Conservation (phyloP, 2,888 invertebrate genomes). For the Eretmocerus hayati region DNA sequence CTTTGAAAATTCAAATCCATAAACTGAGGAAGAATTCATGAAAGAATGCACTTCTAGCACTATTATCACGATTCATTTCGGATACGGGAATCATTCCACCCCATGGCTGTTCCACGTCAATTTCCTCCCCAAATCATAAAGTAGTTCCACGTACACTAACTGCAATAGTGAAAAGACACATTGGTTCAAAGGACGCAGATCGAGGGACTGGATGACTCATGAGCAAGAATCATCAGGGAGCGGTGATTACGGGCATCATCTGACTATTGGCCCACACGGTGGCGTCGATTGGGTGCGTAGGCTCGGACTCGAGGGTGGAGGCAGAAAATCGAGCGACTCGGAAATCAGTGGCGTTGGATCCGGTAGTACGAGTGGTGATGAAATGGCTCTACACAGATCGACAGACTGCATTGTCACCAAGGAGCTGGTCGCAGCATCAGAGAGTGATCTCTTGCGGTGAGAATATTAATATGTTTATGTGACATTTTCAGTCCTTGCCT, state of each 20-base stretch:
- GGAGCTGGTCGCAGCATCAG: constrained; percentile 55
- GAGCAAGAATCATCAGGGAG: constrained; percentile 39
- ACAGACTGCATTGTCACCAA: constrained; percentile 74
- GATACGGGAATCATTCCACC: too few relatives aligned
- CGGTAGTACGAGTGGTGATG: constrained; percentile 48
- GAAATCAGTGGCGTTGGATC: constrained; percentile 40
- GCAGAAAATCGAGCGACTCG: constrained; percentile 46
- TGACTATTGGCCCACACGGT: constrained; percentile 57
- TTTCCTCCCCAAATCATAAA: too few relatives aligned
- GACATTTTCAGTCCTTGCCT: too few relatives aligned
- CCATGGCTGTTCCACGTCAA: too few relatives aligned
- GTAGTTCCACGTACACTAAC: too few relatives aligned
- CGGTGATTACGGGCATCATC: constrained; percentile 48
- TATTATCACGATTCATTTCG: too few relatives aligned
- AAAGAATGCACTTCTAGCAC: too few relatives aligned
- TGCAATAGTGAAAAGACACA: too few relatives aligned
- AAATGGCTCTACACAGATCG: constrained; percentile 63
- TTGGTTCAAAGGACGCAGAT: constrained; percentile 34
- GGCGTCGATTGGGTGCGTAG: constrained; percentile 63
- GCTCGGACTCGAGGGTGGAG: constrained; percentile 48
- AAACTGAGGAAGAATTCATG: too few relatives aligned
- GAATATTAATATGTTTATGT: too few relatives aligned
- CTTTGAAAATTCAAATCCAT: too few relatives aligned
- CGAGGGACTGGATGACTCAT: constrained; percentile 39
- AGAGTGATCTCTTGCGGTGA: constrained; percentile 52